These are phyloP conservation scores for Drosophila triauraria DNA, from an alignment of 1,140 invertebrate species.

Conservation along the genomic window DNA sequence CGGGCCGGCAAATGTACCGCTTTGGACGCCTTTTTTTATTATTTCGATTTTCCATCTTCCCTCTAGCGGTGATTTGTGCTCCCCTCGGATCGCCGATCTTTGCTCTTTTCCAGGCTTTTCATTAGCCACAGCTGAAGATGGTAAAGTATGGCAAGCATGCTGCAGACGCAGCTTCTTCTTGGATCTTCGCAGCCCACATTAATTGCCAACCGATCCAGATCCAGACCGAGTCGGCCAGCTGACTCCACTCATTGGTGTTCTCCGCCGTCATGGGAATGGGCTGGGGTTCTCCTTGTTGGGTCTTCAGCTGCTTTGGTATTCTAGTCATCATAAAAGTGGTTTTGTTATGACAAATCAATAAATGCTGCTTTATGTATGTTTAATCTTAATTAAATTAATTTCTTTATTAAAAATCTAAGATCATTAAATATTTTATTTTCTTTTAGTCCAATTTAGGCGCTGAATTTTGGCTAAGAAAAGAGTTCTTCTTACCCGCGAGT, in stretches of 20 bases:
- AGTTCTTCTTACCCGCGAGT: no score
- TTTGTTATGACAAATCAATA: slow-evolving; percentile 3
- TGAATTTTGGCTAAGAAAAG: no score
- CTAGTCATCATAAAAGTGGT: no score
- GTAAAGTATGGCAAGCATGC: slow-evolving; percentile 65
- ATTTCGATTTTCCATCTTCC: slow-evolving; percentile 45
- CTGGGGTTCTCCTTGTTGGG: slow-evolving; percentile 9
- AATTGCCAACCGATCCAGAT: slow-evolving; percentile 63
- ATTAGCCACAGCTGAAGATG: slow-evolving; percentile 71
- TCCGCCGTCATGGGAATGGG: slow-evolving; percentile 33
- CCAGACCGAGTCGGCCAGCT: slow-evolving; percentile 25
- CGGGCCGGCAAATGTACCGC: slow-evolving; percentile 67
- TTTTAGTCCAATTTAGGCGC: background rate
- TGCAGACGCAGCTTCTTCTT: slow-evolving; percentile 2
- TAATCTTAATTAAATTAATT: background rate
- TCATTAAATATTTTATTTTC: background rate
- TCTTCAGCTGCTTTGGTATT: background rate
- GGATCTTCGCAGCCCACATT: slow-evolving; percentile 54
- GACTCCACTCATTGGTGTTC: slow-evolving; percentile 27
- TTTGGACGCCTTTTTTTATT: slow-evolving; percentile 50
- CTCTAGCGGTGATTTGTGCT: slow-evolving; percentile 59
- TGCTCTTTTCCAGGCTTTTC: slow-evolving; percentile 60
- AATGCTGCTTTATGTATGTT: background rate
- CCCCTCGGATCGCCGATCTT: slow-evolving; percentile 14
- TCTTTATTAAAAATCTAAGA: background rate